phyloP scores from a whole-genome alignment of 2,797 vertebrate species.

The Coregonus sp. region DNA sequence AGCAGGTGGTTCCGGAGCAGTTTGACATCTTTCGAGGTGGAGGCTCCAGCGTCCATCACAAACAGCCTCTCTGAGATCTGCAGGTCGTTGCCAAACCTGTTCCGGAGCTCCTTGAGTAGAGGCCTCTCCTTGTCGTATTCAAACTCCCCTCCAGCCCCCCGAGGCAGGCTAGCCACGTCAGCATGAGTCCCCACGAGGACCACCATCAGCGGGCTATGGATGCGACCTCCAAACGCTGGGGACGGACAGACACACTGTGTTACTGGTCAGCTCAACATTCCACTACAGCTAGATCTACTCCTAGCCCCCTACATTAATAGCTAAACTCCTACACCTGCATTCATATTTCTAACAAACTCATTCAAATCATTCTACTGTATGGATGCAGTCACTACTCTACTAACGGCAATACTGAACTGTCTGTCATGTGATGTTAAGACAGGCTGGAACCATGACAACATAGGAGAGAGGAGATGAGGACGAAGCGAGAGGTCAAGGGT shows the following conservation, averaged over 20 bases:
- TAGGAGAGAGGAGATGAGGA: not conserved
- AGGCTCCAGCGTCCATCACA: constrained; percentile 91
- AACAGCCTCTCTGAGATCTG: constrained; percentile 91
- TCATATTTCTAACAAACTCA: not conserved
- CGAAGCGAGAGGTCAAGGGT: not conserved
- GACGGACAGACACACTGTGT: not conserved
- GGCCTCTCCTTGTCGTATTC: constrained; percentile 88
- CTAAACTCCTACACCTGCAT: too few relatives aligned
- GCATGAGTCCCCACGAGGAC: constrained; percentile 93
- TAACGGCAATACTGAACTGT: constrained; percentile 58
- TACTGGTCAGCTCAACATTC: too few relatives aligned
- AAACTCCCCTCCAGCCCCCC: constrained; percentile 89
- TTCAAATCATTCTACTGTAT: constrained; percentile 38
- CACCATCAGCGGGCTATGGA: constrained; percentile 85
- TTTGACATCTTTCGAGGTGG: constrained; percentile 94
- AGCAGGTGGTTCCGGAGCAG: constrained; percentile 90
- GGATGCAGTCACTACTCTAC: constrained; percentile 62
- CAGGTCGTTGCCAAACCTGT: constrained; percentile 94
- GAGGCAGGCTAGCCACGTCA: constrained; percentile 91
- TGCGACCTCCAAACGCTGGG: constrained; percentile 88
- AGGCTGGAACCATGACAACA: constrained; percentile 55
- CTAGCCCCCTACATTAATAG: too few relatives aligned
- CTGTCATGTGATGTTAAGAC: constrained; percentile 63
- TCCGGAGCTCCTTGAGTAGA: constrained; percentile 88
- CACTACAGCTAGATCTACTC: too few relatives aligned